A percentile compares a stretch with the other conserved stretches of the same genome.
Conservation (phyloP, 2,113 vertebrate genomes). For the Vulpes ferrilata region DNA sequence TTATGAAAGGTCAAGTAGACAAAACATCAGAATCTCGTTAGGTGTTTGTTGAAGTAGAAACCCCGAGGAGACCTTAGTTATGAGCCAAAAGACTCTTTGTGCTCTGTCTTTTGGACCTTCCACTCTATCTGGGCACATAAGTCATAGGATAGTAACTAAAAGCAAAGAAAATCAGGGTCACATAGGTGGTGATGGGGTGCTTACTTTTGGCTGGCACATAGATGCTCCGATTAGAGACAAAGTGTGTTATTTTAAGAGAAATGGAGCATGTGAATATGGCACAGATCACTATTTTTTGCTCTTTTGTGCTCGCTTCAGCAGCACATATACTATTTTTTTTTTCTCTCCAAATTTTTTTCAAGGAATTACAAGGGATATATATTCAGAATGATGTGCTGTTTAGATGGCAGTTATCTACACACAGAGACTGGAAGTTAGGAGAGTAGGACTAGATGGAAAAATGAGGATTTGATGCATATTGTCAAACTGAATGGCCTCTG, state of each 20-base stretch:
- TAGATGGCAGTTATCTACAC: background rate
- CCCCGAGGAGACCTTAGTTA: background rate
- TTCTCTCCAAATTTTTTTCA: background rate
- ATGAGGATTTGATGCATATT: background rate
- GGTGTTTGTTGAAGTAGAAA: background rate
- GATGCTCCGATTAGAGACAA: background rate
- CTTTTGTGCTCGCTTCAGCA: background rate
- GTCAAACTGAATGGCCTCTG: background rate
- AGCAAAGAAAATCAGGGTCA: background rate
- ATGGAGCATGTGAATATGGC: background rate
- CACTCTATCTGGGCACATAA: background rate
- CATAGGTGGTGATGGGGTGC: background rate
- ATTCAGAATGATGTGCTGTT: background rate
- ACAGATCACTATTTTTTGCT: background rate
- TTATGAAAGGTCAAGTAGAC: background rate
- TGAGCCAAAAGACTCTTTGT: background rate
- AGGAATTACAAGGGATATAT: background rate
- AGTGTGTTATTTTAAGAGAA: background rate
- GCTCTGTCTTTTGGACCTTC: background rate
- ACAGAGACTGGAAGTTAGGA: background rate
- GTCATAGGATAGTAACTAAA: background rate
- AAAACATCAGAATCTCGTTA: background rate
- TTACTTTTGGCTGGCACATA: background rate
- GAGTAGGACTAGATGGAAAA: background rate
- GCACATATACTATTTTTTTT: background rate